Evolutionary conservation across 2,797 vertebrate species (phyloP).

Genomic region (Micropoecilia bifurca): DNA sequence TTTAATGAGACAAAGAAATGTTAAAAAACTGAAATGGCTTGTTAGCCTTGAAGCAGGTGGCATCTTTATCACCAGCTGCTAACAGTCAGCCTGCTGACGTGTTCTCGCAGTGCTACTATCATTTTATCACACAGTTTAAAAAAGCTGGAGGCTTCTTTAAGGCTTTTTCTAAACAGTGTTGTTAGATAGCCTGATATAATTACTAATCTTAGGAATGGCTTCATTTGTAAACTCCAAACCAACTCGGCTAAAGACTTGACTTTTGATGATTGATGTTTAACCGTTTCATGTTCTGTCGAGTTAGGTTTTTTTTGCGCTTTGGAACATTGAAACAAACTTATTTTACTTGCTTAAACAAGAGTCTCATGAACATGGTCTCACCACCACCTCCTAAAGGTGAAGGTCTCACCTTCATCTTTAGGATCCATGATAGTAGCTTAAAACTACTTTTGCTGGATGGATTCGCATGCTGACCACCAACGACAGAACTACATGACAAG

Average conservation of each 20-base stretch:
- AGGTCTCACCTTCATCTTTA: background rate
- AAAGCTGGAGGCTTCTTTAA: background rate
- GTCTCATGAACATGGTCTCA: background rate
- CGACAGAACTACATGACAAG: background rate
- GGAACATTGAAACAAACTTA: background rate
- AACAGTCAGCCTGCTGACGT: background rate
- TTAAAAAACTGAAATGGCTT: background rate
- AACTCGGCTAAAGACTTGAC: background rate
- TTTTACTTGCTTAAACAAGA: background rate
- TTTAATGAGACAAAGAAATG: background rate
- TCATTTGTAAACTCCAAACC: background rate
- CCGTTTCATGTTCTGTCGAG: background rate
- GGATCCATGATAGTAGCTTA: background rate
- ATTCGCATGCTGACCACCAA: background rate
- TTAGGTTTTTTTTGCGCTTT: background rate
- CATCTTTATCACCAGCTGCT: background rate
- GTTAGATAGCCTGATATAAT: background rate
- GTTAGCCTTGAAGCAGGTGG: background rate
- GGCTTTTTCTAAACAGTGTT: background rate
- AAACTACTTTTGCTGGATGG: background rate
- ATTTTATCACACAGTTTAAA: background rate
- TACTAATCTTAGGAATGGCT: background rate
- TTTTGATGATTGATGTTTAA: background rate
- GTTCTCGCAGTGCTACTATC: background rate
- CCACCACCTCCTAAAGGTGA: no score